Conservation (phyloP, 2,113 vertebrate species). For the Prochilodus magdalenae region DNA sequence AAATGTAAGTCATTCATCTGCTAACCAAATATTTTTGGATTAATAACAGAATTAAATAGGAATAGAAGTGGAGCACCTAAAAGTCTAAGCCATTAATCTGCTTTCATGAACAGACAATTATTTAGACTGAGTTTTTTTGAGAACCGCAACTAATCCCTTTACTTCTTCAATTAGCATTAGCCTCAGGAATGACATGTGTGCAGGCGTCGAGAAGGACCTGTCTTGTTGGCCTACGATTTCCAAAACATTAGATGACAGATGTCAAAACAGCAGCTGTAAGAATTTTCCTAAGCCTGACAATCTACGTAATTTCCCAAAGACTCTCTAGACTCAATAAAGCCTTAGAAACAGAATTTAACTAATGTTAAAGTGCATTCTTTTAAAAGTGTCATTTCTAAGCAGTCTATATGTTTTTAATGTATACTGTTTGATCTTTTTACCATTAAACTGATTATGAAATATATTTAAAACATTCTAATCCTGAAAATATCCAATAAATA, state of each 20-base stretch:
- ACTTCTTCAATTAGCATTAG: background rate
- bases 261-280: background rate
- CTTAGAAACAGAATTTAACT: too few species aligned
- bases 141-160: background rate
- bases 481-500: too few species aligned
- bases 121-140: background rate
- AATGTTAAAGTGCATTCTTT: too few species aligned
- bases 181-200: background rate
- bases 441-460: too few species aligned
- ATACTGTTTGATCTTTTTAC: too few species aligned
- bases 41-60: background rate
- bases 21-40: background rate
- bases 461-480: too few species aligned
- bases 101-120: background rate
- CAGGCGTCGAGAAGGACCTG: background rate
- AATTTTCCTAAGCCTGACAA: slow-evolving; percentile 7
- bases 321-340: too few species aligned
- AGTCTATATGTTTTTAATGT: too few species aligned
- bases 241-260: background rate
- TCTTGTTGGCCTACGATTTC: background rate
- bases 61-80: background rate
- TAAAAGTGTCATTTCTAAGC: too few species aligned
- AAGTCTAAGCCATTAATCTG: slow-evolving; percentile 1
- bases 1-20: background rate
- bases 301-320: background rate